These are phyloP conservation scores for Calvadosia cruxmelitensis DNA, from an alignment of 30 jellyfish, hydroid and myxozoan species.

Conservation along the genomic window DNA sequence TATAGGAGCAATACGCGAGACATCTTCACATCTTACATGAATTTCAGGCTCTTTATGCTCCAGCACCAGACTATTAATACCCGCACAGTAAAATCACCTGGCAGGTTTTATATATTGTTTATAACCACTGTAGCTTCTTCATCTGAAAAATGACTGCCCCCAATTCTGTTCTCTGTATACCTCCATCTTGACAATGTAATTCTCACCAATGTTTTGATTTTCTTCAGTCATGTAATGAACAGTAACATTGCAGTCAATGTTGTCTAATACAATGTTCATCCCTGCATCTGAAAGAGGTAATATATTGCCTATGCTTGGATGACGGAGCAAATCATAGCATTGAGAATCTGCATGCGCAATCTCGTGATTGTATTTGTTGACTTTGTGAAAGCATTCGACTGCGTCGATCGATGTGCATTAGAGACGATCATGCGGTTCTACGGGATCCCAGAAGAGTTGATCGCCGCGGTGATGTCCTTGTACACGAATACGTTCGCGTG, in stretches of 20 bases:
- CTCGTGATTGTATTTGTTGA: no score
- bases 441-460: no score
- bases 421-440: no score
- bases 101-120: neutral
- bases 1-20: conserved; percentile 4
- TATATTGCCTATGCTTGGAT: neutral
- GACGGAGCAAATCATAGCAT: no score
- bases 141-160: neutral
- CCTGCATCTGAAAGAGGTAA: neutral
- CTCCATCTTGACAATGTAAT: conserved; percentile 13
- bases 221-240: conserved; percentile 21
- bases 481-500: no score
- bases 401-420: no score
- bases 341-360: no score
- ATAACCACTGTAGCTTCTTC: neutral
- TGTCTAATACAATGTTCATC: conserved; percentile 7
- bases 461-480: no score
- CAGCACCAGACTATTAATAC: neutral
- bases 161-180: neutral
- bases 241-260: neutral
- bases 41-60: neutral
- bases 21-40: neutral
- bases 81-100: neutral
- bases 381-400: no score
- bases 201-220: conserved; percentile 13